Conservation (phyloP, 1,140 invertebrate species). For the Paraescarpia echinospica region DNA sequence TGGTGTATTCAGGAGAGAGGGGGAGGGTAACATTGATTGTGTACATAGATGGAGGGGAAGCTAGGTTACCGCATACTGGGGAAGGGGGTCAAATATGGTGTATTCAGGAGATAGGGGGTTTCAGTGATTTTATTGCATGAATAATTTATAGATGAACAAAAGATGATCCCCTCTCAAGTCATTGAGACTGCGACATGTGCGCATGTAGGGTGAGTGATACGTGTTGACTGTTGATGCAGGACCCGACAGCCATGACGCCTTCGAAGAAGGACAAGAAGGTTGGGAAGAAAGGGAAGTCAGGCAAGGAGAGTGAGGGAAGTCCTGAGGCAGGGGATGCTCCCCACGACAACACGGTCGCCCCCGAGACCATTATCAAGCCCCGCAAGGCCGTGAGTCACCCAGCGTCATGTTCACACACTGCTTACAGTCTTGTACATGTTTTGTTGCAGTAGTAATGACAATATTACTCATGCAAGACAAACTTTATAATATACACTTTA, state of each 20-base stretch:
- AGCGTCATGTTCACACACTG: not conserved
- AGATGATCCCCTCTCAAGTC: too few relatives aligned
- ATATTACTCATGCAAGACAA: not conserved
- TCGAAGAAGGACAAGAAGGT: conserved; percentile 21
- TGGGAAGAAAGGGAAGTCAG: conserved; percentile 11
- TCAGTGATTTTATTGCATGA: too few relatives aligned
- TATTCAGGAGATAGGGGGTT: too few relatives aligned
- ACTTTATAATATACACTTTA: not conserved
- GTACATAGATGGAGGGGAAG: too few relatives aligned
- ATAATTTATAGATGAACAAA: too few relatives aligned
- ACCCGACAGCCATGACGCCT: conserved; percentile 26
- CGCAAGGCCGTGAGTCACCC: not conserved
- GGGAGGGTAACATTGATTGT: too few relatives aligned
- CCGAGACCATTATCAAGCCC: not conserved
- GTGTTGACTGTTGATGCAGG: not conserved
- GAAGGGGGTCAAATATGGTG: not conserved
- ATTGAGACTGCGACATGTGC: too few relatives aligned
- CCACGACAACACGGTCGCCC: not conserved
- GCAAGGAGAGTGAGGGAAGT: not conserved
- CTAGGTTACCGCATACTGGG: too few relatives aligned
- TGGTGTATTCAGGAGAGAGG: too few relatives aligned
- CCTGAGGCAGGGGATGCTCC: not conserved
- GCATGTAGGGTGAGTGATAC: too few relatives aligned
- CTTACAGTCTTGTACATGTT: not conserved
- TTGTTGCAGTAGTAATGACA: not conserved